Evolutionary conservation across 1,140 invertebrate genomes (phyloP), one percentile per base, ranked within the genome.

Genomic region (Onthophagus taurus): DNA sequence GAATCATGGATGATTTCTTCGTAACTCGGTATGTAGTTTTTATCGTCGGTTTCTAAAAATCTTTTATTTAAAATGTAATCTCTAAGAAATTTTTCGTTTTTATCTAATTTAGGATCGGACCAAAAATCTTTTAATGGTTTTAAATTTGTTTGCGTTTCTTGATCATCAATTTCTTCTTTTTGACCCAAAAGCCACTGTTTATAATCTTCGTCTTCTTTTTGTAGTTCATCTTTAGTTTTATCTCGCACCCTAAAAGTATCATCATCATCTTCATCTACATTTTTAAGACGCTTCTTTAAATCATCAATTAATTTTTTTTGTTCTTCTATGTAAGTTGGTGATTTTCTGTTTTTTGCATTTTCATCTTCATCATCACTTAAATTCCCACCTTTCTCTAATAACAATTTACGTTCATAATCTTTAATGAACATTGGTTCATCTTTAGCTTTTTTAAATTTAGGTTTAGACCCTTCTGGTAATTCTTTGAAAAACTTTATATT

Each of bases 51-150:
- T 1, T 82, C 79, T 36, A 60, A 50, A 50, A 55, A 62, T 50
- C 60, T 79, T 65, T 92, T 89, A 60, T 96, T 89, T 11, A 97
- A 67, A 57, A 98, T 80, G 59, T 89, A 97, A 70, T 97, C 92
- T 34, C 85, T 76, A 1, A 98, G 67, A 66, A 94, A 97, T 44
- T 83, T 80, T 66, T 98, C 94, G 36, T 77, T 78, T 50, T 82
- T 69, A 59, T 85, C 80, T 14, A 97, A 67, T 48, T 84, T 79
- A 23, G 84, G 81, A 65, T 85, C 74, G 19, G 70, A 81, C 92
- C 92, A 97, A 63, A 81, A 85, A 24, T 89, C 77, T 48, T 84
- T 83, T 20, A 97, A 63, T 11, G 80, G 77, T 57, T 81, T 79
- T 51, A 89, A 66, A 38, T 81, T 77, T 17, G 51, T 52, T 59